Conservation (phyloP, 2,113 vertebrate species). For the Hassar affinis region DNA sequence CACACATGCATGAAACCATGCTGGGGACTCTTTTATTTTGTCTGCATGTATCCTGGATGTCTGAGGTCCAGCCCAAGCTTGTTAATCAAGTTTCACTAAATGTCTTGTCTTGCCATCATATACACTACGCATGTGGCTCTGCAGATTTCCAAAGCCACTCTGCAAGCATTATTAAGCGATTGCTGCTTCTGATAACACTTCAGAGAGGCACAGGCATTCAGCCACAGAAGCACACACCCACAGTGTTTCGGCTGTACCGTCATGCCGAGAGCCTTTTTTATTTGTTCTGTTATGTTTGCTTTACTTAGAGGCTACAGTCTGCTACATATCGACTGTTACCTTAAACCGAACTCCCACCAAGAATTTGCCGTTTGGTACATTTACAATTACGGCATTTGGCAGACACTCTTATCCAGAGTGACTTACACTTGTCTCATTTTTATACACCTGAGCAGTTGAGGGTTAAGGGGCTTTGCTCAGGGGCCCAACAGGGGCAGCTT, state of each 20-base stretch:
- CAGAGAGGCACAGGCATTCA: constrained; percentile 70
- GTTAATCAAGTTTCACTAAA: constrained; percentile 73
- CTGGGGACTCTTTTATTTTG: not conserved
- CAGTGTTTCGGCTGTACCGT: not conserved
- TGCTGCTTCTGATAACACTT: constrained; percentile 72
- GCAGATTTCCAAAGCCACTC: constrained; percentile 72
- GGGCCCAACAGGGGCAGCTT: too few species aligned
- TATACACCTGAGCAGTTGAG: too few species aligned
- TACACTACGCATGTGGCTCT: constrained; percentile 60
- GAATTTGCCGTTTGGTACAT: not conserved
- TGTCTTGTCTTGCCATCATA: constrained; percentile 66
- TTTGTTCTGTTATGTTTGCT: not conserved
- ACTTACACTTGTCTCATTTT: too few species aligned
- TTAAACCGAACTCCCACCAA: not conserved
- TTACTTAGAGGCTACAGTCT: not conserved
- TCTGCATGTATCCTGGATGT: constrained; percentile 17
- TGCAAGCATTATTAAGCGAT: constrained; percentile 69
- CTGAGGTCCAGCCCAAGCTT: constrained; percentile 67
- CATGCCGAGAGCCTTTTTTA: not conserved
- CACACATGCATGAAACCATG: not conserved
- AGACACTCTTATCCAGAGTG: too few species aligned
- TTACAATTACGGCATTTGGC: too few species aligned
- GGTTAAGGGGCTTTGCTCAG: too few species aligned
- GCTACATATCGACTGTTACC: not conserved
- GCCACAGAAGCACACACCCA: constrained; percentile 37